Evolutionary conservation across 2,888 invertebrate genomes (phyloP).

Genomic region (Campoletis raptor): DNA sequence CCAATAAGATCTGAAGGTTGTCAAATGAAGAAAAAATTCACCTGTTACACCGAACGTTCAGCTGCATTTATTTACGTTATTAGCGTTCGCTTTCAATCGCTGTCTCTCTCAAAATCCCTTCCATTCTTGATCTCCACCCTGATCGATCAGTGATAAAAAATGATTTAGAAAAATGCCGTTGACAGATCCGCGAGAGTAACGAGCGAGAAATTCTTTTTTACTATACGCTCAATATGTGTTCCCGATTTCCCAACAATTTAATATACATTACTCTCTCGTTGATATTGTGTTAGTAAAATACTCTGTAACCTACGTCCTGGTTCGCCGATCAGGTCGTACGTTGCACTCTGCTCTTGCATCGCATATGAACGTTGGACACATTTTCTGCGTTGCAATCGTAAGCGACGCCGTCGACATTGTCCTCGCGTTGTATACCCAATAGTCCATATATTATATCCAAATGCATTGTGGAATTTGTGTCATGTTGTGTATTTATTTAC

Average conservation of each 20-base stretch:
- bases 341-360: constrained; percentile 61
- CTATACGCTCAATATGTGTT: constrained; percentile 38
- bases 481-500: not conserved
- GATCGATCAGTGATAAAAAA: constrained; percentile 41
- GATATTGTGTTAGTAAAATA: constrained; percentile 57
- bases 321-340: constrained; percentile 80
- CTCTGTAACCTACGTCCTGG: constrained; percentile 77
- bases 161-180: constrained; percentile 44
- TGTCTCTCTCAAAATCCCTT: constrained; percentile 14
- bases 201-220: constrained; percentile 70
- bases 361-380: constrained; percentile 12
- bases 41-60: constrained; percentile 38
- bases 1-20: not conserved
- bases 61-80: constrained; percentile 29
- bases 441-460: constrained; percentile 14
- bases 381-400: constrained; percentile 42
- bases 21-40: constrained; percentile 45
- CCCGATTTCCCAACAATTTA: constrained; percentile 59
- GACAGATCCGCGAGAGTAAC: constrained; percentile 67
- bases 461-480: not conserved
- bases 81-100: constrained; percentile 15
- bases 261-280: constrained; percentile 35
- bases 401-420: constrained; percentile 38
- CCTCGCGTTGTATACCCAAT: constrained; percentile 9
- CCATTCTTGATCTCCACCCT: constrained; percentile 30